These are phyloP conservation scores for Barypeithes pellucidus DNA, from an alignment of 2,888 invertebrate species.

Conservation along the genomic window DNA sequence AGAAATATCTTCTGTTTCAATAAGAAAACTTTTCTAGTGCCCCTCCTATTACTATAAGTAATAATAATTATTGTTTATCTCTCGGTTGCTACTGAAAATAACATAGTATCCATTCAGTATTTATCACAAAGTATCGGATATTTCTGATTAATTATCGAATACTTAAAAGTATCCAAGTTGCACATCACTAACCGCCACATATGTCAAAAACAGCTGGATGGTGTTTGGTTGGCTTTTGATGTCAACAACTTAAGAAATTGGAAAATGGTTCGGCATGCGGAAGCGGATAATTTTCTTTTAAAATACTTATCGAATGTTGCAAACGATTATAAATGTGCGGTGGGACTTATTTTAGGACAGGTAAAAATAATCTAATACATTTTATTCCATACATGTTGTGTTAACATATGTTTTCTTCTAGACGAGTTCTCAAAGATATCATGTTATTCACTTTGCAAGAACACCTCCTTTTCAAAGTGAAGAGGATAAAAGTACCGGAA, in stretches of 20 bases:
- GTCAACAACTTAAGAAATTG: neutral
- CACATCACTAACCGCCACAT: neutral
- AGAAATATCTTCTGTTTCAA: too few species aligned
- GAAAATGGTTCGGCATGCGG: slow-evolving; percentile 74
- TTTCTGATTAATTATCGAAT: too few species aligned
- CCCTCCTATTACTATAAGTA: too few species aligned
- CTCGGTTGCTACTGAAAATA: too few species aligned
- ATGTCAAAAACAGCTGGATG: too few species aligned
- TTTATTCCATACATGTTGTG: neutral
- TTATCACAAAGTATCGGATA: too few species aligned
- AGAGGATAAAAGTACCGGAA: slow-evolving; percentile 64
- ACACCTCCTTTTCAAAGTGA: slow-evolving; percentile 77
- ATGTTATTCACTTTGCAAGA: slow-evolving; percentile 86
- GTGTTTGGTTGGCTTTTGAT: too few species aligned
- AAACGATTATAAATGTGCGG: slow-evolving; percentile 76
- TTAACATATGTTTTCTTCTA: slow-evolving; percentile 23
- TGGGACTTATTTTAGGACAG: slow-evolving; percentile 87
- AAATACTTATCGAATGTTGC: slow-evolving; percentile 80
- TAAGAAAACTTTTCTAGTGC: too few species aligned
- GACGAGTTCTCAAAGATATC: slow-evolving; percentile 74
- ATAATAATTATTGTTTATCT: too few species aligned
- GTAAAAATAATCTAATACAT: slow-evolving; percentile 69
- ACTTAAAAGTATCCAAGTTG: too few species aligned
- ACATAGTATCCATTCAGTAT: too few species aligned
- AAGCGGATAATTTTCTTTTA: slow-evolving; percentile 80